Base-by-base conservation (phyloP, 2,888 invertebrate species). In the Tupiocoris notatus region DNA sequence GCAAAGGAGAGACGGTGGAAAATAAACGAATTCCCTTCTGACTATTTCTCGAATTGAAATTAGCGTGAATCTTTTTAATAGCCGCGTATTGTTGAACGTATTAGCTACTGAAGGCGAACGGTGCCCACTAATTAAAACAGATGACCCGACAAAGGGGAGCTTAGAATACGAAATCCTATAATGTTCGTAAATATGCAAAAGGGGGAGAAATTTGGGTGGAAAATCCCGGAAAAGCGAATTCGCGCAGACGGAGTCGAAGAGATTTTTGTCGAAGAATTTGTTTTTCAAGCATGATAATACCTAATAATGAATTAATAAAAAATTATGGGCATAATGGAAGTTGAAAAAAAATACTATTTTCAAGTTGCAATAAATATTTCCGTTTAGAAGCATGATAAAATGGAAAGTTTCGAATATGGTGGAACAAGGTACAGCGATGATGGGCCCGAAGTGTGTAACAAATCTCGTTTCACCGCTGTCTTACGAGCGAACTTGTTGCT, bases 401-500 rank as follows among this genome's bases (percentile, higher is more conserved):
- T n/a, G n/a, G n/a, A n/a, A n/a, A n/a, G n/a, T n/a, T n/a, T n/a
- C n/a, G n/a, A n/a, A n/a, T n/a, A n/a, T n/a, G n/a, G n/a, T n/a
- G n/a, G n/a, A n/a, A n/a, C n/a, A n/a, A n/a, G n/a, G n/a, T n/a
- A n/a, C n/a, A n/a, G n/a, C n/a, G n/a, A 39, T 39, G 6, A 39
- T 39, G 39, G 39, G 6, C 39, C 39, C 39, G n/a, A n/a, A 39
- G 39, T 39, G 39, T 39, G 39, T 39, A 7, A 12, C 39, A 7
- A 12, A 39, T 39, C 39, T 12, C 39, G 39, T 39, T 12, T 39
- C 39, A 12, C 39, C 6, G 39, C 39, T 39, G 39, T 39, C 39
- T 39, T 39, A 39, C 39, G 39, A 39, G 67, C 67, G 39, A 67
- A 67, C 67, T 67, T 67, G 67, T 67, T 67, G 67, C 67, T 54